Conservation (phyloP, 2,113 vertebrate species). For the Pseudopipra pipra region DNA sequence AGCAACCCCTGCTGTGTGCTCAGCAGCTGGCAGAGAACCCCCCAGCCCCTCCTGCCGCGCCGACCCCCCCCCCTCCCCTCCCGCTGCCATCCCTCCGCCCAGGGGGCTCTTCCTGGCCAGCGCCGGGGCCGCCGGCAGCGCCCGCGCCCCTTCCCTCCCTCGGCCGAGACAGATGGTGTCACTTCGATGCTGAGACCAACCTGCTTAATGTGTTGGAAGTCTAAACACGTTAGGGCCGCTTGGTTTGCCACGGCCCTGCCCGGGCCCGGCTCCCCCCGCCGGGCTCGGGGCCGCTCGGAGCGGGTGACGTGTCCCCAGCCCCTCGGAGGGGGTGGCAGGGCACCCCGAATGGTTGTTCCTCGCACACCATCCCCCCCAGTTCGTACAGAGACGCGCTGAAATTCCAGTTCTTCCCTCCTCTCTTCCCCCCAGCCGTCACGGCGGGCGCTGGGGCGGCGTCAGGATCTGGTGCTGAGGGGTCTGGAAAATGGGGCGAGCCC, state of each 20-base stretch:
- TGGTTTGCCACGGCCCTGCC: constrained; percentile 35
- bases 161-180: constrained; percentile 28
- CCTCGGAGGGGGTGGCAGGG: accelerated
- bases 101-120: neutral
- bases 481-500: neutral
- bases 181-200: constrained; percentile 57
- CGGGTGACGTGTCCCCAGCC: neutral
- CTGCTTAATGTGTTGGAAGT: constrained; percentile 56
- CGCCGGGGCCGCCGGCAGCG: neutral
- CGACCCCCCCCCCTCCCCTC: neutral
- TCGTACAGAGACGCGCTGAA: accelerated
- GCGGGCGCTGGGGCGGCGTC: accelerated
- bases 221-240: constrained; percentile 56
- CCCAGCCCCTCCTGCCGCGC: neutral
- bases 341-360: neutral
- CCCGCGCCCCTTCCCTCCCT: neutral
- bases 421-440: accelerated
- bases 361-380: accelerated
- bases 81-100: neutral
- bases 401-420: neutral
- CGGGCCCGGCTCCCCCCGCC: neutral
- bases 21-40: neutral
- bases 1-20: accelerated
- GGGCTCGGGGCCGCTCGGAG: neutral
- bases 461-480: neutral